Base-by-base conservation (phyloP, 2,797 vertebrate genomes). In the Momotus momota region DNA sequence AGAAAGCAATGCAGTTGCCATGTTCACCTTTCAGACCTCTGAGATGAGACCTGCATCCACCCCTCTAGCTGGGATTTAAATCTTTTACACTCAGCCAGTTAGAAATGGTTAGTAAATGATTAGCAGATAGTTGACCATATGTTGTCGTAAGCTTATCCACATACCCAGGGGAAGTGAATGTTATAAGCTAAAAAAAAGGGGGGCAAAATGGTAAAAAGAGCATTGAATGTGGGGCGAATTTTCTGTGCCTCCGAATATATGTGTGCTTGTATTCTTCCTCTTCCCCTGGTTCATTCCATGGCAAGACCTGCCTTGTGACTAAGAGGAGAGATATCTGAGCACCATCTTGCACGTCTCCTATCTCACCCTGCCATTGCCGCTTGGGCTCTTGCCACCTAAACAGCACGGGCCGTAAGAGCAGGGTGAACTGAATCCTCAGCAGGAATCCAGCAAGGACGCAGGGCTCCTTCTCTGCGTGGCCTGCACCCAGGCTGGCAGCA, bases 401-500 rank as follows among this genome's bases (percentile, higher is more conserved):
- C 2, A 52, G 21, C n/a, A 8, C 0, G 10, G 15, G 45, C 43
- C 81, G 31, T 49, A 73, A 54, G 20, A 41, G 19, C 61, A 70
- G 60, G 7, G 23, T 48, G 41, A 64, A 62, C 66, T 22, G 65
- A 61, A 46, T 57, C 48, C 85, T 81, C 70, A 22, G 15, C 66
- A 73, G 78, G n/a, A 79, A 70, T 22, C 38, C 81, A 71, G 45
- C 65, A 41, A 78, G 65, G 81, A 82, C 2, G 2, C 33, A 1
- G 49, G 49, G 51, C 16, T 92, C 55, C 49, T 33, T 7, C 90
- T 48, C 40, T 73, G 51, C 45, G 4, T 14, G 74, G 86, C 51
- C 77, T 19, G 88, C 86, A 82, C 92, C 96, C 90, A 66, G 83
- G 66, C 92, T 93, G 86, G 86, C 90, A 95, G 81, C 86, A 91